Conservation (phyloP, 2,113 vertebrate species). For the Pedionomus torquatus region DNA sequence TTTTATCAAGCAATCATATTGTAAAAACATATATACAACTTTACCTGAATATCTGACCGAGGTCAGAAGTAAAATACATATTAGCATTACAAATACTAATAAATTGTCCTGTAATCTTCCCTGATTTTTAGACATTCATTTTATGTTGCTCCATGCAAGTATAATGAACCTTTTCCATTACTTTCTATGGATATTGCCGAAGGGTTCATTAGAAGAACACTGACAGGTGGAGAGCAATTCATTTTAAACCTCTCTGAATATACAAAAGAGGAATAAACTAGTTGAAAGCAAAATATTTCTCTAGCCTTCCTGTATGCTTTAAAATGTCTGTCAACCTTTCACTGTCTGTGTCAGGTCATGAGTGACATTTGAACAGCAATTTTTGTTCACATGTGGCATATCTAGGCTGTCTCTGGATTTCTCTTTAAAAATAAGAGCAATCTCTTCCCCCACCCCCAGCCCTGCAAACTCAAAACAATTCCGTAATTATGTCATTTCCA, state of each 20-base stretch:
- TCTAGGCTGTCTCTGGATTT: constrained; percentile 6
- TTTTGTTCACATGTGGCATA: constrained; percentile 15
- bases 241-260: constrained; percentile 15
- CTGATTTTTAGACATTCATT: not conserved
- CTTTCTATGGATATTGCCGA: not conserved
- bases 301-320: not conserved
- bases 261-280: not conserved
- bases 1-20: not conserved
- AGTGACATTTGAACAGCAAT: constrained; percentile 33
- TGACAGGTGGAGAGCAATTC: not conserved
- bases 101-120: not conserved
- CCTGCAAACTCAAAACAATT: not conserved
- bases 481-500: not conserved
- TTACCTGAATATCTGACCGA: not conserved
- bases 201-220: not conserved
- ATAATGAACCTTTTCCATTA: not conserved
- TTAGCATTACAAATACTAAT: not conserved
- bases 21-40: not conserved
- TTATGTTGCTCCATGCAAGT: not conserved
- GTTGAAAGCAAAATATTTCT: not conserved
- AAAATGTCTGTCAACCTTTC: not conserved
- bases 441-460: not conserved
- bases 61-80: not conserved
- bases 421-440: not conserved
- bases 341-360: constrained; percentile 1